Base-by-base conservation (phyloP, 2,113 vertebrate genomes). In the Noctilio leporinus region DNA sequence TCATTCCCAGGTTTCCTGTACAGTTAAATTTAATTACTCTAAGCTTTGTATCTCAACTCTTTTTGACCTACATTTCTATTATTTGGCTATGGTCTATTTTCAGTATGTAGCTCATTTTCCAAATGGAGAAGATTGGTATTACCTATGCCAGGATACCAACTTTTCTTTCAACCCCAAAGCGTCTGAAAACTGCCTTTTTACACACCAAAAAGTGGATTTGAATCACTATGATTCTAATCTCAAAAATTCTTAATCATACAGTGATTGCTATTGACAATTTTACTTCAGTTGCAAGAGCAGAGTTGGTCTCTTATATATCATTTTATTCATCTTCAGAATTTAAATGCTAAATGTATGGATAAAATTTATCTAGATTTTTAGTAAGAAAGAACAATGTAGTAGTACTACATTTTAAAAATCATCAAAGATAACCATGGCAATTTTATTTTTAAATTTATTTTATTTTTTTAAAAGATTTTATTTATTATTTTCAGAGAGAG, bases 1-100 rank as follows among this genome's bases (percentile, higher is more conserved):
- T 90, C 19, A 73, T 81, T 62, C 17, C 24, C 40, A 70, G 19
- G 87, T 87, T 86, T 81, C 5, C 3, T 53, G 81, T 91, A 38
- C 49, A 94, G 47, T 64, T 82, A 1, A 55, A 5, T 84, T 92
- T 87, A 76, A 76, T 95, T 92, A 87, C 26, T 95, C 86, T 91
- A 76, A 64, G 57, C 28, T 81, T 82, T 77, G 6, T 24, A 88
- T 92, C 1, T 15, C 15, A 85, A 53, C n/a, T 94, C 28, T 45
- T 86, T 57, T 70, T 19, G 47, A 67, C 24, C 53, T 40, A 0
- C 6, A 10, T 86, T 91, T 91, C 26, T 94, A n/a, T 38, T 86
- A 59, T 95, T 88, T n/a, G 2, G 80, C 75, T 76, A 15, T 49
- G 35, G 26, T n/a, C 40, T 69, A n/a, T 70, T 88, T 86, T 81